A percentile compares a stretch with the other conserved stretches of the same genome.
Conservation (phyloP, 2,113 vertebrate species). For the Psilopsiagon aymara region DNA sequence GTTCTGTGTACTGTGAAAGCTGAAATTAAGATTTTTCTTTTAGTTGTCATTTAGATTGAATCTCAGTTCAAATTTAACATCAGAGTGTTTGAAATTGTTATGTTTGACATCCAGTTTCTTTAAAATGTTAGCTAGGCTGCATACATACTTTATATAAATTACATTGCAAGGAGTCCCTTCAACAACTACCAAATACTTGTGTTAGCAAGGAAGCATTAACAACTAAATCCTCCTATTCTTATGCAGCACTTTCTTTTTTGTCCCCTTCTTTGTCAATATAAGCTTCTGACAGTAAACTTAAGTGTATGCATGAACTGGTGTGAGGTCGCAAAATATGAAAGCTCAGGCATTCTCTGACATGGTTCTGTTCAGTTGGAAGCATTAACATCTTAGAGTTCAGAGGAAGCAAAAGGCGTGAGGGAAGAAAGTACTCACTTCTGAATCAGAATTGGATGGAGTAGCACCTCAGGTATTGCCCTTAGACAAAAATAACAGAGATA, state of each 20-base stretch:
- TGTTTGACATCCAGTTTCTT: background rate
- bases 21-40: background rate
- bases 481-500: background rate
- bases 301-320: conserved; percentile 8
- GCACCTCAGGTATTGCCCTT: background rate
- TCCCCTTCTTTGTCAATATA: background rate
- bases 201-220: conserved; percentile 3
- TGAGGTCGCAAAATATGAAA: background rate
- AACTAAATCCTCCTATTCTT: background rate
- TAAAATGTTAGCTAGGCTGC: background rate
- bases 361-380: background rate
- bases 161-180: background rate
- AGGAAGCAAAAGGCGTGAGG: background rate
- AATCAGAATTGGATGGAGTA: background rate
- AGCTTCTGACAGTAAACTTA: conserved; percentile 18
- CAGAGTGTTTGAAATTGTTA: background rate
- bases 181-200: background rate
- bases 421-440: background rate
- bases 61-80: background rate
- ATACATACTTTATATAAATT: background rate
- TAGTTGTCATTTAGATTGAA: background rate
- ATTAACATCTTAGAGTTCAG: background rate
- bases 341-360: background rate
- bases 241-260: background rate
- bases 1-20: background rate